Evolutionary conservation across 2,113 vertebrate genomes (phyloP), one percentile per base, ranked within the genome.

Genomic region (Dissostichus mawsoni): DNA sequence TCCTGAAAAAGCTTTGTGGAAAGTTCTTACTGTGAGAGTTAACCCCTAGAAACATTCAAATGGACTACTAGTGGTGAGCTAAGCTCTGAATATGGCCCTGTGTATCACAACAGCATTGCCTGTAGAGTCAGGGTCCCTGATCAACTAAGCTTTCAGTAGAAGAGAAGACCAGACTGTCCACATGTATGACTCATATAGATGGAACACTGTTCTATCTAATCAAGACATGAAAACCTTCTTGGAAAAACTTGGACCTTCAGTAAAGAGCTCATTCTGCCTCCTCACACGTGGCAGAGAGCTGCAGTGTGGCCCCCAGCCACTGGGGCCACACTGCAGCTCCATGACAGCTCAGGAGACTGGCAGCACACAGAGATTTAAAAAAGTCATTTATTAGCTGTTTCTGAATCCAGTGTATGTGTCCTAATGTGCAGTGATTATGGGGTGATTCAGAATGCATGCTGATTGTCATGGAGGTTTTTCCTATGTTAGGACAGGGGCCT

Each of bases 281-380:
- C 12, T 55, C 16, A 14, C 3, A 11, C 48, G 33, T 44, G 33
- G 29, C 11, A 57, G 4, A 18, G 33, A 66, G 47, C 61, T 73
- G 63, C 56, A 72, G 36, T 51, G 33, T 5, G 25, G 20, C 11
- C n/a, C 11, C 41, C 14, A 6, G 45, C 69, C 87, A 82, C 69
- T 1, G 17, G 61, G 61, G 85, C 52, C 70, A 74, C 52, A 45
- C 69, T 36, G 57, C 20, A 20, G 23, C 50, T 78, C 51, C 69
- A 80, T 8, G 4, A 10, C 8, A 47, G 36, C 16, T 11, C 11
- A 11, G 11, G 5, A 7, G 16, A 48, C 33, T n/a, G 11, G 23
- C 2, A 62, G 13, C 5, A 29, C 16, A 9, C 2, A 41, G 11
- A 18, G 29, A 41, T 14, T 45, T 11, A 13, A 4, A 5, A 29